These are phyloP conservation scores for Lepidonotus clava DNA, from an alignment of 2,888 invertebrate genomes.

Conservation along the genomic window DNA sequence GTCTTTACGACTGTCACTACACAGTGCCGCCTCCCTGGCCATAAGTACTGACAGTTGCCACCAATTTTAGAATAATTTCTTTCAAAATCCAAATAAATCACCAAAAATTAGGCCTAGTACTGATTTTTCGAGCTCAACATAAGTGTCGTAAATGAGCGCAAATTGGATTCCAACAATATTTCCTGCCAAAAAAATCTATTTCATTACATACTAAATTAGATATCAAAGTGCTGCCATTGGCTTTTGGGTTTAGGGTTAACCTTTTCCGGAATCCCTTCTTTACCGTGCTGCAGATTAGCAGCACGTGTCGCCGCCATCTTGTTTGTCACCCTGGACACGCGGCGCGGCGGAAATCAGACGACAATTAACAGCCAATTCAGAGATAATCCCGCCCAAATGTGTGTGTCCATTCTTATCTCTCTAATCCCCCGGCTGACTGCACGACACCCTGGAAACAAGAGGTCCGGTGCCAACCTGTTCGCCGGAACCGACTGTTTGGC, in stretches of 20 bases:
- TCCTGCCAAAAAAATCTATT: too few relatives aligned
- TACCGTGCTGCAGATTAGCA: not conserved
- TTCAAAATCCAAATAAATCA: too few relatives aligned
- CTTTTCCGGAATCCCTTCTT: constrained; percentile 15
- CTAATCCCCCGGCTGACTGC: not conserved
- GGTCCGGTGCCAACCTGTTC: constrained; percentile 27
- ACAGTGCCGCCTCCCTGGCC: too few relatives aligned
- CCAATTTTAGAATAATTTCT: too few relatives aligned
- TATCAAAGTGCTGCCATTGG: too few relatives aligned
- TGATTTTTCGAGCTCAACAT: too few relatives aligned
- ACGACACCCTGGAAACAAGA: not conserved
- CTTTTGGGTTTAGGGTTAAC: not conserved
- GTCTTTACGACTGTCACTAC: constrained; percentile 16
- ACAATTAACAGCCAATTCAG: constrained; percentile 16
- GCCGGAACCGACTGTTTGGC: not conserved
- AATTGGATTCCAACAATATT: too few relatives aligned
- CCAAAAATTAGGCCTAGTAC: too few relatives aligned
- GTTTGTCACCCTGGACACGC: too few relatives aligned
- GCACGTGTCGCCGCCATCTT: not conserved
- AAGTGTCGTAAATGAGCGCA: too few relatives aligned
- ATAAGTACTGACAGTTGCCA: too few relatives aligned
- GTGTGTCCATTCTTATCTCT: constrained; percentile 5
- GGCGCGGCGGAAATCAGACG: not conserved
- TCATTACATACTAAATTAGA: too few relatives aligned
- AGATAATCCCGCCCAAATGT: constrained; percentile 31